A percentile compares a stretch with the other conserved stretches of the same genome.
Conservation (phyloP, 1,140 invertebrate genomes). For the Hydropsyche tenuis region DNA sequence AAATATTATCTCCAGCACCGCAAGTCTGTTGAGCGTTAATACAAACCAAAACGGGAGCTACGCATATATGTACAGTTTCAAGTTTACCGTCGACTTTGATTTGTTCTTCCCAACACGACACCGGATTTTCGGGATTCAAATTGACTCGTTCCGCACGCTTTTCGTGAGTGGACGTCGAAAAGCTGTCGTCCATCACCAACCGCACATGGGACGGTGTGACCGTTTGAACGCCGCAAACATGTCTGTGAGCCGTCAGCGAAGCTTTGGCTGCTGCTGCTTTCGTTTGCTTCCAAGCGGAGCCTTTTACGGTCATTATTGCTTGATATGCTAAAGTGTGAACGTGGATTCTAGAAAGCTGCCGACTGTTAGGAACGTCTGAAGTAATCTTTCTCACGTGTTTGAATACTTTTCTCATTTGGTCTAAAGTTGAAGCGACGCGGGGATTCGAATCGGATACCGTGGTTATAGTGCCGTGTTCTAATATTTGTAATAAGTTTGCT, state of each 20-base stretch:
- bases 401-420: slow-evolving; percentile 84
- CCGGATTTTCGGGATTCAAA: slow-evolving; percentile 74
- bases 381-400: slow-evolving; percentile 62
- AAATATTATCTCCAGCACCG: slow-evolving; percentile 89
- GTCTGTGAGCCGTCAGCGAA: slow-evolving; percentile 81
- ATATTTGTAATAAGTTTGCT: slow-evolving; percentile 75
- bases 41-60: slow-evolving; percentile 86
- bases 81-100: slow-evolving; percentile 56
- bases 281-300: slow-evolving; percentile 77
- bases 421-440: slow-evolving; percentile 78
- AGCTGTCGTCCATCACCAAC: slow-evolving; percentile 85
- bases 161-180: slow-evolving; percentile 71
- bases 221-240: slow-evolving; percentile 80
- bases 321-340: slow-evolving; percentile 89
- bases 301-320: slow-evolving; percentile 76
- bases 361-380: slow-evolving; percentile 58
- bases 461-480: slow-evolving; percentile 75
- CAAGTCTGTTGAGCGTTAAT: slow-evolving; percentile 83
- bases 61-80: slow-evolving; percentile 73
- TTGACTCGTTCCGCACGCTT: slow-evolving; percentile 65
- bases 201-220: slow-evolving; percentile 74
- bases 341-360: slow-evolving; percentile 78
- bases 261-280: slow-evolving; percentile 84
- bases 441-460: slow-evolving; percentile 81
- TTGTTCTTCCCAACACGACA: slow-evolving; percentile 83